Percentiles rank a stretch among this genome's conserved stretches.
Evolutionary conservation across 2,888 invertebrate species (phyloP).

Genomic region (Caenorhabditis doughertyi): DNA sequence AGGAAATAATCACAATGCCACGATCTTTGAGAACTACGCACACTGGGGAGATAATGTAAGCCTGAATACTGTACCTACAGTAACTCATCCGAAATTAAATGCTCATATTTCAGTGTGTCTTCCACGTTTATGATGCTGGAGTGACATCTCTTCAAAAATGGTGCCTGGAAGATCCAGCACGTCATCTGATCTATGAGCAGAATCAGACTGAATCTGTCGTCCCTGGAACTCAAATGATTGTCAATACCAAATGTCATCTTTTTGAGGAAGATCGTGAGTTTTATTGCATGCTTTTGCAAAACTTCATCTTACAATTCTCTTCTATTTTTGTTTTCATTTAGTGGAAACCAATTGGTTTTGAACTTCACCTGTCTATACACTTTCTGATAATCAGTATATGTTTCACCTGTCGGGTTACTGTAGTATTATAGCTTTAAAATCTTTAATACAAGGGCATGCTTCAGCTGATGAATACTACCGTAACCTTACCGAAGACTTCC

Average conservation of each 20-base stretch:
- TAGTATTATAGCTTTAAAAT: background rate
- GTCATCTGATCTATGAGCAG: conserved; percentile 33
- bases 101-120: conserved; percentile 1
- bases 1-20: conserved; percentile 14
- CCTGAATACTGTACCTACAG: background rate
- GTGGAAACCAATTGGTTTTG: too few relatives aligned
- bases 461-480: conserved; percentile 38
- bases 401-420: conserved; percentile 3
- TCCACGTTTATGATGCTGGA: conserved; percentile 42
- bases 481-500: conserved; percentile 20
- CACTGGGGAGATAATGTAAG: conserved; percentile 26
- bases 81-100: background rate
- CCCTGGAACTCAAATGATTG: conserved; percentile 10
- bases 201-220: conserved; percentile 5
- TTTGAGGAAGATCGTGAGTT: conserved; percentile 45
- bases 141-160: conserved; percentile 26
- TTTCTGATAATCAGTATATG: background rate
- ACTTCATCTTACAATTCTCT: too few relatives aligned
- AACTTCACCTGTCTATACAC: too few relatives aligned
- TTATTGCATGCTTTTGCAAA: too few relatives aligned
- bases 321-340: too few relatives aligned
- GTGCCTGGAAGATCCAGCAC: conserved; percentile 36
- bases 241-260: conserved; percentile 23
- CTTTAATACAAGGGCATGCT: too few relatives aligned
- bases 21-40: conserved; percentile 35